Evolutionary conservation across 1,140 invertebrate species (phyloP), one percentile per base, ranked within the genome.

Genomic region (Diabrotica undecimpunctata): DNA sequence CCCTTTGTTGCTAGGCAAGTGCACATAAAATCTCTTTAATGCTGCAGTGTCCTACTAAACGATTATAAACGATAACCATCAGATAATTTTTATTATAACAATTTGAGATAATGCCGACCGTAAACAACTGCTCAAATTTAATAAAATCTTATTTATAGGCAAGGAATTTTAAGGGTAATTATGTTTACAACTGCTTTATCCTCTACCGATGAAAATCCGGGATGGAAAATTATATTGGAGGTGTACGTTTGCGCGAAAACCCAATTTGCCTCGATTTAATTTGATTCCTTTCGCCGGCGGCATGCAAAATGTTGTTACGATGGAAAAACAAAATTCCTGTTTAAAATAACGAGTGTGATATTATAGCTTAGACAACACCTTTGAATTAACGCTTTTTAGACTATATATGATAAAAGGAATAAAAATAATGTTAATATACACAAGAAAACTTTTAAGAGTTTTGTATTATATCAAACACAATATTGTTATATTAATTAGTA

Each of bases 171-270:
- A n/a, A 46, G 41, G 41, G n/a, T 46, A 8, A 46, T 46, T 46
- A 46, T 46, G 41, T 46, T 46, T 46, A 46, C 41, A 46, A 46
- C 41, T 46, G 41, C n/a, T 46, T 46, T 46, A 46, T 46, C 41
- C 41, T 46, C 41, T n/a, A n/a, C 41, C n/a, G 41, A 46, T 46
- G 41, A 46, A 46, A 46, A 46, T 46, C n/a, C 41, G 8, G 41
- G n/a, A 46, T 46, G n/a, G 41, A 46, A 46, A 8, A n/a, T 46
- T 46, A 46, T 46, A 46, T 46, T 46, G 8, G n/a, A 10, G 41
- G 41, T 46, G 41, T 46, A 46, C 41, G 8, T 46, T 46, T 46
- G n/a, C 41, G n/a, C 41, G 41, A 8, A 46, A 46, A 46, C 41
- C 41, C 41, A 46, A 46, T 46, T 46, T 46, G n/a, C 41, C 41